Evolutionary conservation across 2,113 vertebrate genomes (phyloP), one percentile per base, ranked within the genome.

Genomic region (Monarcha castaneiventris): DNA sequence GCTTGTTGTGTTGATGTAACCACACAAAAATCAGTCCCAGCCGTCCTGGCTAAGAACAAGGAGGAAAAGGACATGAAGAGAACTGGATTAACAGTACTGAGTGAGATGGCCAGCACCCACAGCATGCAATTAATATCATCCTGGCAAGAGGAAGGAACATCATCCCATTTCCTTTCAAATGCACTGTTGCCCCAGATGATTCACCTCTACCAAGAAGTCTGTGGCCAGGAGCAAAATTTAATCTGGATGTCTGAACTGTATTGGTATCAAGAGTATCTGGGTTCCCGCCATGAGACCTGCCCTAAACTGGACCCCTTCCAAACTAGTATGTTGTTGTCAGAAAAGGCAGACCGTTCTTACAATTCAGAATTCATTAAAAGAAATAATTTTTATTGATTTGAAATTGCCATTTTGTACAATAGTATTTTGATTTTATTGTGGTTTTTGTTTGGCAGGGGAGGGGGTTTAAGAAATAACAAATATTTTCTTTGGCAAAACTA

Each of bases 21-120:
- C 56, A 84, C 69, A 75, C 12, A 73, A 84, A 90, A 89, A 64
- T 78, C 77, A 87, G 33, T 52, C 67, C 85, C 63, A 83, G 75
- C 44, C 83, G 55, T 83, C 33, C 51, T 72, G 49, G 69, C 73
- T 66, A 85, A 89, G 26, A 75, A 73, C 49, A 59, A 39, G 46
- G 49, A 86, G 26, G 33, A 33, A 83, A 73, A 78, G 39, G 29
- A 78, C 52, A 33, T 8, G 41, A 84, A 37, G n/a, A 83, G 29
- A 87, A 63, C 49, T 58, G 63, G 46, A 93, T 92, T 84, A 91
- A 75, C 15, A 30, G 67, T 64, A 51, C 21, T 74, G 41, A 89
- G 41, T n/a, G 41, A 61, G 54, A 79, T 27, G 62, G 67, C 58
- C 81, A 94, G 81, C 46, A 87, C 48, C 26, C 56, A 3, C 49